Conservation (phyloP, 2,113 vertebrate genomes). For the Seriola aureovittata region DNA sequence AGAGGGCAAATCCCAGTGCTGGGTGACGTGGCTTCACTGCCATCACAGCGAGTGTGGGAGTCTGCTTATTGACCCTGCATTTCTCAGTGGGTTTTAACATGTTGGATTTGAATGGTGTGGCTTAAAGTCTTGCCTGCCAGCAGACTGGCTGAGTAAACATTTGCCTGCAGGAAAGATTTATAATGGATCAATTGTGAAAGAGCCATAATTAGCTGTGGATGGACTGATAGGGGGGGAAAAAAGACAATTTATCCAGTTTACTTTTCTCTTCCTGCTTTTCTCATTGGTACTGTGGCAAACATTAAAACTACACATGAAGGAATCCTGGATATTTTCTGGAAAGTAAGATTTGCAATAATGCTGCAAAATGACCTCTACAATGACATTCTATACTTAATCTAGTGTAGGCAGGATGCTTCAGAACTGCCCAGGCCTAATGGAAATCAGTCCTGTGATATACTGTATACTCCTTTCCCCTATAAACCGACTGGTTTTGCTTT, state of each 20-base stretch:
- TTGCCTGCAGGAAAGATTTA: conserved; percentile 19
- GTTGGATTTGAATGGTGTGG: conserved; percentile 59
- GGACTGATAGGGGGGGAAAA: neutral
- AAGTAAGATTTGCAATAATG: too few species aligned
- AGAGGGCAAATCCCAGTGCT: conserved; percentile 37
- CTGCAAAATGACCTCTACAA: too few species aligned
- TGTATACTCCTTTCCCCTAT: conserved; percentile 6
- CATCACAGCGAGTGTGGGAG: conserved; percentile 39
- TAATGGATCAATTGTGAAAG: conserved; percentile 33
- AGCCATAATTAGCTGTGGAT: conserved; percentile 39
- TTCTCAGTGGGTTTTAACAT: conserved; percentile 49
- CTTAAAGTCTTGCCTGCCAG: conserved; percentile 42
- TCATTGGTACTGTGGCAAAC: neutral
- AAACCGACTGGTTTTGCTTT: conserved; percentile 37
- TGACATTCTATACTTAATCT: too few species aligned
- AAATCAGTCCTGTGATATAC: neutral
- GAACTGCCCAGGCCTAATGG: conserved; percentile 1
- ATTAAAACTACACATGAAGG: too few species aligned
- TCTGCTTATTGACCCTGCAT: conserved; percentile 54
- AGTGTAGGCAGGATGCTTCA: neutral
- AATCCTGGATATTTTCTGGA: too few species aligned
- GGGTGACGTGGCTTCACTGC: conserved; percentile 35
- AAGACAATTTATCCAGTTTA: neutral
- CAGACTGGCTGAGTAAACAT: conserved; percentile 48
- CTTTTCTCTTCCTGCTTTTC: neutral